Percentiles rank a stretch among this genome's conserved stretches.
Conservation (phyloP, 1,140 invertebrate genomes). For the roundworm (Caenorhabditis elegans) region DNA sequence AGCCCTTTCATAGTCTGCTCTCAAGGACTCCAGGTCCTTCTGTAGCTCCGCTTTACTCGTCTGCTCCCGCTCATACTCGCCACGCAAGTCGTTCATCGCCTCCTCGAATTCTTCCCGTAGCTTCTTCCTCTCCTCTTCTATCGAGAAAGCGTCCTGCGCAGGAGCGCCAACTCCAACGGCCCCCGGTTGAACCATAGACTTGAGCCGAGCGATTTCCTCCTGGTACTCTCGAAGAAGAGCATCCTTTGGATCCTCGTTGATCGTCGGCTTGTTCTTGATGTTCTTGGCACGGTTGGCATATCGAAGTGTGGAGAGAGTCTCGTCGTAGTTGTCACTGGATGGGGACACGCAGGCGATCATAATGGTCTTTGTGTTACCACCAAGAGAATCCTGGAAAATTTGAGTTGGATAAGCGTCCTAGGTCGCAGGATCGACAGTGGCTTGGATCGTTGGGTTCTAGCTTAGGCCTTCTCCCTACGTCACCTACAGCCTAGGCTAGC, state of each 20-base stretch:
- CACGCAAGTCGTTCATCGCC: conserved; percentile 71
- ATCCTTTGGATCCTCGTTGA: conserved; percentile 91
- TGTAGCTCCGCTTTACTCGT: conserved; percentile 71
- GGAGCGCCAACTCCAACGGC: conserved; percentile 15
- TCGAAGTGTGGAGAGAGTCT: conserved; percentile 77
- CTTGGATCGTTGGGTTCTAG: too few relatives aligned
- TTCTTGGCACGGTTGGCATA: conserved; percentile 84
- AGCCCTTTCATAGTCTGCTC: conserved; percentile 70
- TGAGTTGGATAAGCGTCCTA: conserved; percentile 1
- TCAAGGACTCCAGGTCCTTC: conserved; percentile 71
- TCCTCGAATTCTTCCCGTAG: conserved; percentile 69
- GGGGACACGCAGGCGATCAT: conserved; percentile 91
- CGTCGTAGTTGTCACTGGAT: conserved; percentile 78
- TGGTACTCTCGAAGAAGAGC: conserved; percentile 83
- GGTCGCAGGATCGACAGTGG: too few relatives aligned
- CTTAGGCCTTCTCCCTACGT: too few relatives aligned
- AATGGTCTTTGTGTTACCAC: conserved; percentile 91
- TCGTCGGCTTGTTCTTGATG: conserved; percentile 89
- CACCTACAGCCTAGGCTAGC: too few relatives aligned
- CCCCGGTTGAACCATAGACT: conserved; percentile 60
- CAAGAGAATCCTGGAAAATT: conserved; percentile 77
- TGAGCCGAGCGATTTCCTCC: conserved; percentile 86
- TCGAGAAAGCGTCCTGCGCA: conserved; percentile 41
- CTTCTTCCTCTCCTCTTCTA: conserved; percentile 69
- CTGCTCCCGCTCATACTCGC: conserved; percentile 69